These are phyloP conservation scores for Enteromius treurensis DNA, from an alignment of 2,797 vertebrate species.

Conservation along the genomic window DNA sequence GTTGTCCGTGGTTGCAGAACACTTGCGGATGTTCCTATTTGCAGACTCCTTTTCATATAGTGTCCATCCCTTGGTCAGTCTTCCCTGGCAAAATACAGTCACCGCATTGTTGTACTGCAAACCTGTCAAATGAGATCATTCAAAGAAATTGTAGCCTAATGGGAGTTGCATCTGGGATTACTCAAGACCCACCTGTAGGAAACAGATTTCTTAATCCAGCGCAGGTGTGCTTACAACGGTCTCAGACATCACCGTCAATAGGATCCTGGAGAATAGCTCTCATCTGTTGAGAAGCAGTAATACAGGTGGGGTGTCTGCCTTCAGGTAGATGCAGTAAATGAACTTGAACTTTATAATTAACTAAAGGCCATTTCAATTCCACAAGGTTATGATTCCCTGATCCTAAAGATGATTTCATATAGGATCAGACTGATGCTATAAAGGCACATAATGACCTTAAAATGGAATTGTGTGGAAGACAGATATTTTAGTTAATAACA, in stretches of 20 bases:
- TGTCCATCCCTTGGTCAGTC: not conserved
- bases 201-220: not conserved
- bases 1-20: not conserved
- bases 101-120: not conserved
- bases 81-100: not conserved
- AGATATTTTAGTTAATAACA: not conserved
- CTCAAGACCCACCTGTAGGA: slow-evolving; percentile 15
- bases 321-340: not conserved
- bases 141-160: not conserved
- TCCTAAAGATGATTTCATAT: not conserved
- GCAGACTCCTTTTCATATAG: not conserved
- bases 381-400: not conserved
- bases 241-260: not conserved
- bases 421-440: not conserved
- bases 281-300: not conserved
- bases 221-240: not conserved
- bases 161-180: slow-evolving; percentile 7
- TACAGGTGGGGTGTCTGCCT: slow-evolving; percentile 3
- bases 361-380: not conserved
- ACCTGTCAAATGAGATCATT: slow-evolving; percentile 23
- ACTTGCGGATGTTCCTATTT: not conserved
- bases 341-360: not conserved
- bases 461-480: not conserved
- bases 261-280: not conserved
- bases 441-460: slow-evolving; percentile 17